Base-by-base conservation (phyloP, 1,140 invertebrate genomes). In the Heliconius eleuchia region DNA sequence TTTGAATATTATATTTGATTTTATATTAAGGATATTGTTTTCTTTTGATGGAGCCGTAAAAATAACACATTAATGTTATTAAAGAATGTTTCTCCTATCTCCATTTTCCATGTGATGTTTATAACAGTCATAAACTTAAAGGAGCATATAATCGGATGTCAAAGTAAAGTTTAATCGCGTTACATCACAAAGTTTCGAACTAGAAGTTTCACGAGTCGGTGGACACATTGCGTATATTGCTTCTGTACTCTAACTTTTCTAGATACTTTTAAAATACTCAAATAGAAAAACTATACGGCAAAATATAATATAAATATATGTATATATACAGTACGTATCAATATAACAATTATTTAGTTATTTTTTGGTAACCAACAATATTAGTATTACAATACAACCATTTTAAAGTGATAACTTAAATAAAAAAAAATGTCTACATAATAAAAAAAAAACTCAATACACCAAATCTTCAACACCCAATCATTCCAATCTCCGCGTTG, bases 91-190 rank as follows among this genome's bases (percentile, higher is more conserved):
- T 60, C 55, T 23, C 7, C n/a, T 27, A 60, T 27, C 55, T 66
- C 60, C 60, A 66, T 66, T 66, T 66, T 66, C 27, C 60, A 66
- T 66, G 16, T 60, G 70, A 71, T 72, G 71, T 72, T 37, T 72
- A 37, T 72, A 42, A 5, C 60, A 6, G 71, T 71, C 23, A 71
- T 39, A 76, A 76, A 46, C 30, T 76, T 39, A 76, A 76, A 71
- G 66, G 75, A 76, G 57, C 60, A 55, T 75, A 79, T 76, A 71
- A 74, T 80, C 78, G 74, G 46, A 74, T 76, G 78, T 80, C 78
- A 80, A 73, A 80, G 78, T 72, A 80, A 80, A 80, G 46, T 80
- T 80, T 80, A 80, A 80, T 80, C 78, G 78, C 74, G 57, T 76
- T 76, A 76, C 74, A 76, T 52, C 52, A 52, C 46, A 37, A 80